Percentiles rank a stretch among this genome's conserved stretches.
These are phyloP conservation scores for Synergus laeviventris DNA, from an alignment of 2,888 invertebrate species.

Conservation along the genomic window DNA sequence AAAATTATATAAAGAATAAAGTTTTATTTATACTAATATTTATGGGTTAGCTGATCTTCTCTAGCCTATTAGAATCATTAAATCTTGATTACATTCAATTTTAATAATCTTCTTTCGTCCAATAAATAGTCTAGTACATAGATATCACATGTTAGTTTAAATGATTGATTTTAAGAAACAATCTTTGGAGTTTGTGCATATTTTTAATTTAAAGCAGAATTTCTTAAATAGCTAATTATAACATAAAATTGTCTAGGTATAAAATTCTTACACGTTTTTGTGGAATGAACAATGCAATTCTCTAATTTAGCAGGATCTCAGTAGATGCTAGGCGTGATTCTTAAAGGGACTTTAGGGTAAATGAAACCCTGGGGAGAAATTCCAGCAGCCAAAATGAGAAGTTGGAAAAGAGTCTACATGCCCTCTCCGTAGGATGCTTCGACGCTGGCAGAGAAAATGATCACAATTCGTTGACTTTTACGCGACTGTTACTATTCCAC, in stretches of 20 bases:
- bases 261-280: not conserved
- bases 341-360: constrained; percentile 60
- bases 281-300: not conserved
- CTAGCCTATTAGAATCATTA: no score
- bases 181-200: not conserved
- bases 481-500: constrained; percentile 48
- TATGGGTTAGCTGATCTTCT: no score
- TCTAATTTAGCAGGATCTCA: constrained; percentile 53
- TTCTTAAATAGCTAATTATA: not conserved
- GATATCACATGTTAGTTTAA: not conserved
- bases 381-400: constrained; percentile 50
- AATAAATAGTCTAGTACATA: not conserved
- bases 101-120: not conserved
- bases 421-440: constrained; percentile 44
- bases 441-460: constrained; percentile 35
- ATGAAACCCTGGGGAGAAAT: constrained; percentile 56
- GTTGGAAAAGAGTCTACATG: constrained; percentile 45
- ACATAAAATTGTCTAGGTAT: not conserved
- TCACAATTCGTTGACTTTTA: constrained; percentile 44
- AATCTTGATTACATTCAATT: no score
- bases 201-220: not conserved
- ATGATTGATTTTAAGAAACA: not conserved
- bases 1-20: no score
- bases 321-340: constrained; percentile 47
- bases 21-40: no score